Conservation (phyloP, 2,113 vertebrate species). For the Ptychochromis oligacanthus region DNA sequence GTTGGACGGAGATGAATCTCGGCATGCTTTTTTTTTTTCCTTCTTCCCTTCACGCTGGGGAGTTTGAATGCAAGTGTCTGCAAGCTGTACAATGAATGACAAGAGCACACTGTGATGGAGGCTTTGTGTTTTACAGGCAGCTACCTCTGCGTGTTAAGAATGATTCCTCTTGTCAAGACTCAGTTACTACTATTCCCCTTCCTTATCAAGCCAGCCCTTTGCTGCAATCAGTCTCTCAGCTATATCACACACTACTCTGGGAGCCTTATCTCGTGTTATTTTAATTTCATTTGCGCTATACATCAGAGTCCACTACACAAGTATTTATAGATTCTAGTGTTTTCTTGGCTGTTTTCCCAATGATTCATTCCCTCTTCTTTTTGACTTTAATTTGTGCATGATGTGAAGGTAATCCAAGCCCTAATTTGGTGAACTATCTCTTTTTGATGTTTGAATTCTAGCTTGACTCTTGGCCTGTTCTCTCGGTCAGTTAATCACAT, state of each 20-base stretch:
- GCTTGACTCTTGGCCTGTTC: neutral
- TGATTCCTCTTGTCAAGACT: conserved; percentile 4
- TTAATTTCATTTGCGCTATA: conserved; percentile 65
- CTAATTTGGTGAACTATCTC: conserved; percentile 1
- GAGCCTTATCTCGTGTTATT: conserved; percentile 75
- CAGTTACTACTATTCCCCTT: neutral
- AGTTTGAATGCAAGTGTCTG: conserved; percentile 20
- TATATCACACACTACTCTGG: conserved; percentile 71
- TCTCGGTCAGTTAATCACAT: neutral
- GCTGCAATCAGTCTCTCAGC: conserved; percentile 59
- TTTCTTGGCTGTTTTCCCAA: conserved; percentile 30
- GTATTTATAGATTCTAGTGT: conserved; percentile 51
- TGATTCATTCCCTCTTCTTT: conserved; percentile 26
- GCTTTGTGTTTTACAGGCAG: conserved; percentile 42
- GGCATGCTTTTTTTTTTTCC: too few species aligned
- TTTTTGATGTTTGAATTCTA: neutral
- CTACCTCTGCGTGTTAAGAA: conserved; percentile 16
- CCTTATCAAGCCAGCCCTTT: conserved; percentile 22
- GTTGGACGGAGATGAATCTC: neutral
- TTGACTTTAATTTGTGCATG: conserved; percentile 5
- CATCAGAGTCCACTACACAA: conserved; percentile 58
- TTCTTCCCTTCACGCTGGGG: neutral
- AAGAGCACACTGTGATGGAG: conserved; percentile 5
- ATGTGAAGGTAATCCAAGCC: conserved; percentile 10
- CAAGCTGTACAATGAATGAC: conserved; percentile 40